A percentile compares a stretch with the other conserved stretches of the same genome.
These are phyloP conservation scores for Osmerus mordax DNA, from an alignment of 2,113 vertebrate species.

Conservation along the genomic window DNA sequence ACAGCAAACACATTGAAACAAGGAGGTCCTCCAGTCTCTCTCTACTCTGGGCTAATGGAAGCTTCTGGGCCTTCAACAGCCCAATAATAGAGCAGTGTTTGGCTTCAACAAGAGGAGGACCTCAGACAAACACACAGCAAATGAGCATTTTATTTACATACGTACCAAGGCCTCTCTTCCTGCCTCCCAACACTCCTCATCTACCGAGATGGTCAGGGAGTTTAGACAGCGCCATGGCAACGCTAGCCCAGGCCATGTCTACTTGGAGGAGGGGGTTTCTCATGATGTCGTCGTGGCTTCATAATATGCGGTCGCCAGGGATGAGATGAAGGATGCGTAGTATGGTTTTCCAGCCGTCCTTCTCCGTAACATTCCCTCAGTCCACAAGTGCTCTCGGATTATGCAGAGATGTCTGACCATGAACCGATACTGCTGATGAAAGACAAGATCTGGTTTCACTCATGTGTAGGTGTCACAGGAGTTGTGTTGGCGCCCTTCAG, in stretches of 20 bases:
- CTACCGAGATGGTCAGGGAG: slow-evolving; percentile 57
- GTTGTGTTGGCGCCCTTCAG: too few relatives aligned
- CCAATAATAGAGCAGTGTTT: slow-evolving; percentile 55
- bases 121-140: slow-evolving; percentile 66
- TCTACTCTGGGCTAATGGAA: slow-evolving; percentile 4
- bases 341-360: background rate
- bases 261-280: slow-evolving; percentile 72
- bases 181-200: slow-evolving; percentile 48
- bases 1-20: slow-evolving; percentile 52
- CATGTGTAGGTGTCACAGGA: too few relatives aligned
- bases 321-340: slow-evolving; percentile 15
- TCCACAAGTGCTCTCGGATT: too few relatives aligned
- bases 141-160: slow-evolving; percentile 64
- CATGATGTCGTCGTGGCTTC: slow-evolving; percentile 66
- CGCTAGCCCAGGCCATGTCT: slow-evolving; percentile 58
- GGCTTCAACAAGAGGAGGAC: slow-evolving; percentile 45
- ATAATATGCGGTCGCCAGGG: slow-evolving; percentile 19
- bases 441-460: too few relatives aligned
- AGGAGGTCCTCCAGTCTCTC: slow-evolving; percentile 14
- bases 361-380: too few relatives aligned
- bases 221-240: slow-evolving; percentile 75
- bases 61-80: slow-evolving; percentile 23
- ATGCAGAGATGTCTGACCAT: too few relatives aligned
- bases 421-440: too few relatives aligned
- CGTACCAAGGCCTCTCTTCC: slow-evolving; percentile 28